These are phyloP conservation scores for Anthopleura sola DNA, from an alignment of 64 coral and sea anemone species.

Conservation along the genomic window DNA sequence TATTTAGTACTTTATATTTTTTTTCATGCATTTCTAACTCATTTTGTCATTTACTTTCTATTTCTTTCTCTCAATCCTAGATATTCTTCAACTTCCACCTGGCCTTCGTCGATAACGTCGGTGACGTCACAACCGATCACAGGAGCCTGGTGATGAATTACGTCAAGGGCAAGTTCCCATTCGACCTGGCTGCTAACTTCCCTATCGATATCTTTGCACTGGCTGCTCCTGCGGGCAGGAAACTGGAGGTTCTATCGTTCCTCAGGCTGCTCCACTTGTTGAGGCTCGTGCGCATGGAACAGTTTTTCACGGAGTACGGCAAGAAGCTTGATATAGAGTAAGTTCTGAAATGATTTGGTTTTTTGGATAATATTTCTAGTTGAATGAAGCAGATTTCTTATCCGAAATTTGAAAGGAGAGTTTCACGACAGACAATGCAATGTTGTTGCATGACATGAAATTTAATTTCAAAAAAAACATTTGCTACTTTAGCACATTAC, in stretches of 20 bases:
- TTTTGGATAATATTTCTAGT: no score
- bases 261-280: slow-evolving; percentile 67
- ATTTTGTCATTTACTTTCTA: not conserved
- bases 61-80: not conserved
- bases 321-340: slow-evolving; percentile 81
- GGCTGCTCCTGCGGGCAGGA: slow-evolving; percentile 56
- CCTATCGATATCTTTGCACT: slow-evolving; percentile 74
- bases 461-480: no score
- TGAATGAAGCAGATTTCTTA: no score
- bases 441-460: no score
- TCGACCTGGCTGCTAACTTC: slow-evolving; percentile 68
- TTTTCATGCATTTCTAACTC: not conserved
- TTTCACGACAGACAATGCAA: no score
- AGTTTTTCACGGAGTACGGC: slow-evolving; percentile 62
- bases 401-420: no score
- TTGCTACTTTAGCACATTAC: no score
- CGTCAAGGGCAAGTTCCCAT: slow-evolving; percentile 56
- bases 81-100: slow-evolving; percentile 84
- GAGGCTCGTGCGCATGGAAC: slow-evolving; percentile 63
- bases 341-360: not conserved
- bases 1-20: no score
- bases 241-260: slow-evolving; percentile 58
- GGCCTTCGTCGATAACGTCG: slow-evolving; percentile 56
- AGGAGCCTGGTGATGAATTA: slow-evolving; percentile 49
- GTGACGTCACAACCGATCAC: slow-evolving; percentile 62